Base-by-base conservation (phyloP, 2,113 vertebrate species). In the Gopherus flavomarginatus region DNA sequence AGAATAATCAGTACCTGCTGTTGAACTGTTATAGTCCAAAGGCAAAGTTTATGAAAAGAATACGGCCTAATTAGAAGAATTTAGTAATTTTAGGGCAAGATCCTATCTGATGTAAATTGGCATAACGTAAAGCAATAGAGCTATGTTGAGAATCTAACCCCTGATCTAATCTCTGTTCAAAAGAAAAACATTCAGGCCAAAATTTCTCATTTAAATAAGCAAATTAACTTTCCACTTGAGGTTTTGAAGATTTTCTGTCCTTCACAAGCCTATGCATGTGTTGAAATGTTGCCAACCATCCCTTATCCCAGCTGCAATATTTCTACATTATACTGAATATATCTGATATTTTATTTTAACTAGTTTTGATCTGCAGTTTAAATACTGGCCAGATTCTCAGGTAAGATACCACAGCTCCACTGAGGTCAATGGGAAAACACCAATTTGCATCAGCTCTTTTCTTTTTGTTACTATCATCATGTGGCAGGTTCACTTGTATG, bases 31-130 rank as follows among this genome's bases (percentile, higher is more conserved):
- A 49, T 52, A 87, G 94, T 95, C 93, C 90, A 91, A 96, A 96
- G 93, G 89, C 94, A 95, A 72, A 97, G 56, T 87, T 97, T 97
- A 94, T 89, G 50, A 97, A 96, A 92, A 27, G 21, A 96, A 90
- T 87, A 82, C 89, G 87, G 87, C 88, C 90, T 96, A 95, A 97
- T 97, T 97, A 96, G 97, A 94, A 93, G 81, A 90, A 31, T 90
- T 81, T 93, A 26, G 4, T 77, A 85, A 87, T n/a, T 88, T 59
- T 47, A 93, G 54, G 75, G 90, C 96, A 86, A 94, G 87, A 88
- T 44, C 44, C 88, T 90, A 96, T 79, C 91, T 96, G 93, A 86
- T 95, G 96, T 90, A 92, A 85, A 85, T 53, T 86, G 21, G 83
- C 82, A 87, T 26, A 85, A 42, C 47, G n/a, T 75, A 65, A 95